phyloP scores from a whole-genome alignment of 2,797 vertebrate genomes.

The Leptoclinus maculatus region DNA sequence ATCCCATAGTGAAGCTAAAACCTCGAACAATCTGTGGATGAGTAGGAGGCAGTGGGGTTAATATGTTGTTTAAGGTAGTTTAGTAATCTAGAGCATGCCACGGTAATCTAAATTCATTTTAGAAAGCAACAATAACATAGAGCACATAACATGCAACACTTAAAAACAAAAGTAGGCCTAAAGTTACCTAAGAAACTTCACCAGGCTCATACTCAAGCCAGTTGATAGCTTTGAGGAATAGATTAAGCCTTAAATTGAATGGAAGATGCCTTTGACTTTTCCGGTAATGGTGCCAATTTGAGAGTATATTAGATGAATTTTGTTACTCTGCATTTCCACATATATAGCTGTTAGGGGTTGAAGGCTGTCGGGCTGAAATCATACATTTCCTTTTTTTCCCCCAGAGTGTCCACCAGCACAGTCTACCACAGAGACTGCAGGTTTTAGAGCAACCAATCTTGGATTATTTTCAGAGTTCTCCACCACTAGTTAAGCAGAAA shows the following conservation, averaged over 20 bases:
- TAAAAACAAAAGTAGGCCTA: neutral
- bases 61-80: slow-evolving; percentile 69
- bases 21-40: slow-evolving; percentile 63
- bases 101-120: slow-evolving; percentile 39
- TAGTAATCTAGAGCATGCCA: slow-evolving; percentile 50
- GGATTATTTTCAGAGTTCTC: neutral
- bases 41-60: slow-evolving; percentile 67
- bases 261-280: neutral
- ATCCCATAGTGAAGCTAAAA: slow-evolving; percentile 71
- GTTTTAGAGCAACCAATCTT: slow-evolving; percentile 2
- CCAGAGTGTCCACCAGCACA: neutral
- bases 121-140: slow-evolving; percentile 30
- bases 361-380: neutral
- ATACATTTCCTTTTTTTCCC: neutral
- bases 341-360: neutral
- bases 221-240: neutral
- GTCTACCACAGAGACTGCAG: neutral
- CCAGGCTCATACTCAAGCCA: neutral
- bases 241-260: neutral
- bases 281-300: neutral
- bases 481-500: slow-evolving; percentile 7
- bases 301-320: neutral
- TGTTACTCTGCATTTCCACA: neutral
- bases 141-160: neutral
- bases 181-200: slow-evolving; percentile 29